A percentile compares a stretch with the other conserved stretches of the same genome.
Conservation (phyloP, 2,113 vertebrate species). For the Rhinichthys klamathensis region DNA sequence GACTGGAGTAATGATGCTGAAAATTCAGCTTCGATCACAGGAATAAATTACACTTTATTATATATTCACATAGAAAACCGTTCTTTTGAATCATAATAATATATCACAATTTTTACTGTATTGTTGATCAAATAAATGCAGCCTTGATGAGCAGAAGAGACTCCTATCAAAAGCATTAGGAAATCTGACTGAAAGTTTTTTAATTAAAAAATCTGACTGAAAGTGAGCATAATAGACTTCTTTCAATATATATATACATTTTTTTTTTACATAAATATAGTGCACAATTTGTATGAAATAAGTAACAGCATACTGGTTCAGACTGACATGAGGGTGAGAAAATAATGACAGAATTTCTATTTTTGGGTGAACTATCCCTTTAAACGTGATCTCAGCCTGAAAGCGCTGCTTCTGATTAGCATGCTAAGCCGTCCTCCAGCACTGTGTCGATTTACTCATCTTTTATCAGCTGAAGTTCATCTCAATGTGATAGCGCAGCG, state of each 20-base stretch:
- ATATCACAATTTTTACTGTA: neutral
- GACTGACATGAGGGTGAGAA: neutral
- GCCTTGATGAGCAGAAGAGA: too few species aligned
- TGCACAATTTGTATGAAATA: neutral
- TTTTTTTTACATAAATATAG: neutral
- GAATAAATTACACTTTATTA: neutral
- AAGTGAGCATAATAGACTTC: too few species aligned
- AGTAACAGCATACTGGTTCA: neutral
- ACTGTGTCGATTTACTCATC: constrained; percentile 29
- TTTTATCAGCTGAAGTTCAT: constrained; percentile 14
- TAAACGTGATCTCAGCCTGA: neutral
- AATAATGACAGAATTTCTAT: neutral
- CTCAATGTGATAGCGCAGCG: constrained; percentile 27
- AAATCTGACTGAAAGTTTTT: too few species aligned
- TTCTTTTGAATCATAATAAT: neutral
- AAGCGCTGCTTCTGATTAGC: neutral
- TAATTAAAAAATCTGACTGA: too few species aligned
- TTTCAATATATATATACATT: too few species aligned
- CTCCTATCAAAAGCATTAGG: too few species aligned
- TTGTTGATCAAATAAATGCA: neutral
- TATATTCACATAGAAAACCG: neutral
- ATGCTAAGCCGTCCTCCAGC: constrained; percentile 4
- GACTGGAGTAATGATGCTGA: neutral
- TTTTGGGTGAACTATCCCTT: neutral
- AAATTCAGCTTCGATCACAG: neutral